Evolutionary conservation across 2,888 invertebrate species (phyloP), one percentile per base, ranked within the genome.

Genomic region (Aproaerema taeniolella): DNA sequence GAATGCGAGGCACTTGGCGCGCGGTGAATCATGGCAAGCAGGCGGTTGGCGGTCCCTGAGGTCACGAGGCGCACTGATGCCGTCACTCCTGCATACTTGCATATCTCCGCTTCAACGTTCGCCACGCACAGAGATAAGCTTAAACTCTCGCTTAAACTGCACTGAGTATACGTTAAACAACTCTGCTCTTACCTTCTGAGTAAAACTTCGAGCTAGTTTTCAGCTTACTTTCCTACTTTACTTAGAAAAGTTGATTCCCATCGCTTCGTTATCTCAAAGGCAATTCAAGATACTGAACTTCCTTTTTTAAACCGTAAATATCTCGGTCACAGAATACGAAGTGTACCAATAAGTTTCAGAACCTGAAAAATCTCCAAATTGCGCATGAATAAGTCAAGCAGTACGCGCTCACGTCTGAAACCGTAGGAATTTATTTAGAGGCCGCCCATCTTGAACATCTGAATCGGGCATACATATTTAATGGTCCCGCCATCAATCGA

Each of bases 21-120:
- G 61, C 56, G 64, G 69, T 83, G 83, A 83, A 74, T 85, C 83
- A 83, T 68, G 46, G 52, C 50, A 48, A 45, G 58, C 60, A 61
- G 52, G 48, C 49, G 50, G n/a, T n/a, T n/a, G 52, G 48, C 49
- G 50, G 57, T 43, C 58, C 54, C 59, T 64, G 53, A 66, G 77
- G 74, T 81, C 80, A 71, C 78, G 69, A 62, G 68, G 68, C 55
- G 57, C 42, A 29, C 39, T 53, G 66, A 63, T 74, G 72, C 54
- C 75, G 80, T 79, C 78, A 79, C 67, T 64, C 59, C 55, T 65
- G 65, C 67, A 66, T 59, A 60, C 39, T 39, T 42, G 39, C 36
- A 38, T 34, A 33, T 31, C 38, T 41, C 26, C 17, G 16, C 25
- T 12, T 17, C 28, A 25, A 28, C 24, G 28, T 35, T 28, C 15